phyloP scores from a whole-genome alignment of 2,797 vertebrate species.

The Paramormyrops hopkinsi region DNA sequence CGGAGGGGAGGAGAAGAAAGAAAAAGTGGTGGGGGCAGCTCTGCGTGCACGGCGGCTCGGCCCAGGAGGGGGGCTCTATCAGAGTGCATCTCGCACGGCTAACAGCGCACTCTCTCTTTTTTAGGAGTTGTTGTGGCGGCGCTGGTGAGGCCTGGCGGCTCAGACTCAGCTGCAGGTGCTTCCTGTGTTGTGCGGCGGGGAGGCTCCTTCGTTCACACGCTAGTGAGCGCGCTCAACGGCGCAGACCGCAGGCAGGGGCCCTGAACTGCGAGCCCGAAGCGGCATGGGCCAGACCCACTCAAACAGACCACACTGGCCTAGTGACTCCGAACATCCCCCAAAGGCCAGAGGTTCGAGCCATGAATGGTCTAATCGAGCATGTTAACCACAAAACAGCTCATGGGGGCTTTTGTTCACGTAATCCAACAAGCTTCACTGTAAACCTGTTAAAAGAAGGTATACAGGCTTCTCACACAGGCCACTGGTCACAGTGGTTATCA shows the following conservation, averaged over 20 bases:
- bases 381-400: background rate
- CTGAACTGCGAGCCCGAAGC: background rate
- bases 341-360: background rate
- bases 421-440: background rate
- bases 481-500: background rate
- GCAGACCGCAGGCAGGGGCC: background rate
- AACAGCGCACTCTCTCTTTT: background rate
- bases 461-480: background rate
- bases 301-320: background rate
- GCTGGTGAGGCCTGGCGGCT: background rate
- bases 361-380: background rate
- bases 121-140: background rate
- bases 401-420: background rate
- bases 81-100: background rate
- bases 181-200: slow-evolving; percentile 59
- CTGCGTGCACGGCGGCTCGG: background rate
- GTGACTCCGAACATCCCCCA: background rate
- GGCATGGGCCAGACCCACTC: background rate
- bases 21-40: background rate
- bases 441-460: background rate
- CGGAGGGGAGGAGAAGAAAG: background rate
- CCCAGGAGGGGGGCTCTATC: background rate
- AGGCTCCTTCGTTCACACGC: slow-evolving; percentile 34
- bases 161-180: slow-evolving; percentile 58
- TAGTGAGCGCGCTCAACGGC: background rate